Conservation (phyloP, 2,888 invertebrate species). For the Nomada fabriciana region DNA sequence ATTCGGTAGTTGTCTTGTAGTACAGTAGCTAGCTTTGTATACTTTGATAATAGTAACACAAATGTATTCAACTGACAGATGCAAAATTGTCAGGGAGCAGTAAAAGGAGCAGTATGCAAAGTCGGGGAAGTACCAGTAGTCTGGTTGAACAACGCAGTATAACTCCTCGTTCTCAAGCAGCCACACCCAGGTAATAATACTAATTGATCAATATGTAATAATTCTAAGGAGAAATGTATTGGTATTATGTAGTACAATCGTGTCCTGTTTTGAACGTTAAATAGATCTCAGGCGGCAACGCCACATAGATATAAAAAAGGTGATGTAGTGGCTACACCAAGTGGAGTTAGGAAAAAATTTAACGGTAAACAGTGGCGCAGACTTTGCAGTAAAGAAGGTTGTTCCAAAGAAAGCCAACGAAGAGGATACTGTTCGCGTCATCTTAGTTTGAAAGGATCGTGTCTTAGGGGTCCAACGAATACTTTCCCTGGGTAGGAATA, state of each 20-base stretch:
- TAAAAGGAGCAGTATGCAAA: slow-evolving; percentile 96
- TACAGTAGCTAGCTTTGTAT: no score
- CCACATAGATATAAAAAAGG: slow-evolving; percentile 99
- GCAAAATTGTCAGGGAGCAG: slow-evolving; percentile 92
- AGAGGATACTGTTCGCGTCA: slow-evolving; percentile 98
- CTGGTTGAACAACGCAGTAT: slow-evolving; percentile 92
- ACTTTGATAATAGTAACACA: slow-evolving; percentile 50
- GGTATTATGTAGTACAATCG: neutral
- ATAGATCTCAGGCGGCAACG: slow-evolving; percentile 94
- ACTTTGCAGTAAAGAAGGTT: slow-evolving; percentile 97
- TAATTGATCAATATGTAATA: slow-evolving; percentile 3
- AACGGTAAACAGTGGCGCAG: slow-evolving; percentile 99
- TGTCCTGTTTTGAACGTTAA: slow-evolving; percentile 11
- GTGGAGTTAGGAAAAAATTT: slow-evolving; percentile 99
- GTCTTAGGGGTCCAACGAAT: slow-evolving; percentile 80
- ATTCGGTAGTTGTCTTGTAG: no score
- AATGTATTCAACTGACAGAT: slow-evolving; percentile 85
- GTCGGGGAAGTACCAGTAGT: slow-evolving; percentile 96
- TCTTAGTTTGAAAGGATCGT: slow-evolving; percentile 93
- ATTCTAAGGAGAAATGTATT: neutral
- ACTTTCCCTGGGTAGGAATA: slow-evolving; percentile 80
- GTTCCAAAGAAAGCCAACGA: slow-evolving; percentile 98
- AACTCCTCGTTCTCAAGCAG: slow-evolving; percentile 95
- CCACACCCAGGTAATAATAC: slow-evolving; percentile 90
- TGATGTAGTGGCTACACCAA: slow-evolving; percentile 96